Base-by-base conservation (phyloP, 2,797 vertebrate species). In the Nothura maculosa region DNA sequence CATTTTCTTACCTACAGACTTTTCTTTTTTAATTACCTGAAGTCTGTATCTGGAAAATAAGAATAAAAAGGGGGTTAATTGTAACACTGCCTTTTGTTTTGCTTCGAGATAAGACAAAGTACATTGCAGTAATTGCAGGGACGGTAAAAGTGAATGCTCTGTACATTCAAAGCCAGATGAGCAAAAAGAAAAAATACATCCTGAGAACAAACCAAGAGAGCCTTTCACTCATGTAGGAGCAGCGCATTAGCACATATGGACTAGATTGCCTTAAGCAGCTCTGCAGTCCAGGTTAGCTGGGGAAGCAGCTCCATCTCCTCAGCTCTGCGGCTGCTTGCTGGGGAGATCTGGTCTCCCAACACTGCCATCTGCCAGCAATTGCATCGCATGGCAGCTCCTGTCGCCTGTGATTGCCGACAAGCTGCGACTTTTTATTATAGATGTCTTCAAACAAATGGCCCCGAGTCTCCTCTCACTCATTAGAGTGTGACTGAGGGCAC, bases 321-420 rank as follows among this genome's bases (percentile, higher is more conserved):
- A 18, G 58, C 30, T 14, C 10, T 0, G 7, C 22, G 16, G 63
- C 81, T 36, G 64, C 12, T 18, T 3, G 7, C 12, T 7, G 42
- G 22, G 1, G 32, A 19, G 50, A 52, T 68, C 38, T 3, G 55
- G 6, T 9, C 91, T 91, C 89, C 75, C 96, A 10, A 22, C 45
- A 18, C 36, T 61, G 94, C 95, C 96, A 17, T 93, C 95, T 97
- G 89, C 79, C 94, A 57, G 91, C 92, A 11, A 17, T 68, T 12
- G 18, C n/a, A 1, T 25, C 12, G 2, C 92, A 66, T 73, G 5
- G 78, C 94, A 81, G 24, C 13, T 12, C 14, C 10, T 7, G 62
- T 17, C 24, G 28, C 47, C 24, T 5, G 0, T 36, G 42, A 1
- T 8, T 22, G 30, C 9, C 50, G 17, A 5, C 45, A 9, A 76